A percentile compares a stretch with the other conserved stretches of the same genome.
Conservation (phyloP, 2,113 vertebrate genomes). For the Choloepus hoffmanni region DNA sequence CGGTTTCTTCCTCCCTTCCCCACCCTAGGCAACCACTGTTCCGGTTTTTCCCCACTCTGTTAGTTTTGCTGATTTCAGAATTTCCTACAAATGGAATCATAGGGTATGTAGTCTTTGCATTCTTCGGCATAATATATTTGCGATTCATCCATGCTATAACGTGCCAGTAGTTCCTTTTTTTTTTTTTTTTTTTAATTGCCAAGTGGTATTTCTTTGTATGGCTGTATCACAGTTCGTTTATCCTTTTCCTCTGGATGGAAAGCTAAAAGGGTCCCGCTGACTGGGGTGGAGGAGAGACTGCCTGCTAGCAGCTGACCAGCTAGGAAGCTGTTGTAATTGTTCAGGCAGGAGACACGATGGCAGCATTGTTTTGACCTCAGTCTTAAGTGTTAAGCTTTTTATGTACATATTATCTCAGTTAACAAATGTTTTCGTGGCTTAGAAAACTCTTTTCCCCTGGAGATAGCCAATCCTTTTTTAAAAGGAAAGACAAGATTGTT, state of each 20-base stretch:
- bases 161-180: neutral
- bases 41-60: neutral
- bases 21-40: neutral
- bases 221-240: neutral
- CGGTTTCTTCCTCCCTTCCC: neutral
- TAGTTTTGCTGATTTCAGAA: neutral
- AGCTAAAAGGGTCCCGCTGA: neutral
- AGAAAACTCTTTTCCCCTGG: slow-evolving; percentile 27
- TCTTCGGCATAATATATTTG: neutral
- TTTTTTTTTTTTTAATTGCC: neutral
- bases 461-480: slow-evolving; percentile 12
- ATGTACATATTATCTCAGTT: slow-evolving; percentile 26
- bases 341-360: neutral
- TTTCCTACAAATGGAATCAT: neutral
- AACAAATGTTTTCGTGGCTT: neutral
- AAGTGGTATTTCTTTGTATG: neutral
- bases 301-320: fast-evolving
- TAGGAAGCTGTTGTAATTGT: neutral
- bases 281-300: neutral
- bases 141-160: neutral
- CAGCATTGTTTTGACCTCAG: neutral
- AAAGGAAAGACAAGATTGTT: neutral
- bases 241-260: neutral
- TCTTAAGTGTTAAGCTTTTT: neutral
- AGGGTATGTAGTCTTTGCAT: fast-evolving